Evolutionary conservation across 2,888 invertebrate genomes (phyloP), one percentile per base, ranked within the genome.

Genomic region (Zonitis immaculata): DNA sequence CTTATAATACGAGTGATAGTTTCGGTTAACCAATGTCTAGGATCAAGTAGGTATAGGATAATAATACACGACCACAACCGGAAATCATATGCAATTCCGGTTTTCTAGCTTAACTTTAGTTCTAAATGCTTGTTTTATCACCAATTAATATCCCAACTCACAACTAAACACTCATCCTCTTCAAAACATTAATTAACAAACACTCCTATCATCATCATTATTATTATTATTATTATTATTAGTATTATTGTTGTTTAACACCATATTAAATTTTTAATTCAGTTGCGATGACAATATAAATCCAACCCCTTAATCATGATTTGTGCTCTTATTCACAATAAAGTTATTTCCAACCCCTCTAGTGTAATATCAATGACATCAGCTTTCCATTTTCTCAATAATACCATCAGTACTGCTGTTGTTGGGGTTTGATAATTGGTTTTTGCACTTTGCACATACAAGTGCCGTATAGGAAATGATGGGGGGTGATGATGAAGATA

Each of bases 301-400:
- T n/a, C n/a, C n/a, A n/a, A n/a, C n/a, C 57, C 52, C 59, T 54
- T 53, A 47, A 51, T 54, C 52, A 54, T 22, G 51, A 51, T 35
- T 47, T 35, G 39, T 50, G 16, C 51, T 54, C 58, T 58, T 56
- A 64, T 60, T 60, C 64, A 66, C 65, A 66, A 68, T 65, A 62
- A 65, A 66, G 65, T 67, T 66, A 68, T 68, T 66, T 67, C 63
- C 62, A 62, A 61, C 65, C 65, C 67, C 66, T 63, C 61, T 59
- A 59, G 65, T 64, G 65, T 64, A 62, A 66, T 67, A 68, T 66
- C 66, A 65, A 63, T 65, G 65, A 68, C 66, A 66, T 63, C 66
- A 59, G 61, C 61, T 67, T 65, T 67, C 67, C 66, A 67, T 66
- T 67, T 66, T 58, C 55, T 55, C 63, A 59, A 66, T 66, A 62